phyloP scores from a whole-genome alignment of 1,140 invertebrate species.

The Reticulitermes speratus region DNA sequence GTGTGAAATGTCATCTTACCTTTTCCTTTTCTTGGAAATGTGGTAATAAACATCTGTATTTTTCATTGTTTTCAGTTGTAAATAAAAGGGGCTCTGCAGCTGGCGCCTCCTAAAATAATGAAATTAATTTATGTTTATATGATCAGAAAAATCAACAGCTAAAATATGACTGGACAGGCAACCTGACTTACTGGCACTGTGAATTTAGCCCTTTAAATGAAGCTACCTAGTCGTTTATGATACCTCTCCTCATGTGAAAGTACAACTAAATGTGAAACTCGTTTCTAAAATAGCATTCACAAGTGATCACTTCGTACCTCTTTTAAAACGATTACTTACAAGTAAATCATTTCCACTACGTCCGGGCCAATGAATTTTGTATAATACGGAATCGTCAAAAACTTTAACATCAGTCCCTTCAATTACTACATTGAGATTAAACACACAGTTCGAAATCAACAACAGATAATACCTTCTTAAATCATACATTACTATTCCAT shows the following conservation, averaged over 20 bases:
- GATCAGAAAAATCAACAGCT: background rate
- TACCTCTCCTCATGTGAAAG: too few relatives aligned
- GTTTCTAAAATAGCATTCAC: too few relatives aligned
- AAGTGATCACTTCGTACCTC: too few relatives aligned
- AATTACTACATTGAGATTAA: background rate
- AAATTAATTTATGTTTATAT: background rate
- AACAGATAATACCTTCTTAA: background rate
- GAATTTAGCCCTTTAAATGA: too few relatives aligned
- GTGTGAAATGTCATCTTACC: slow-evolving; percentile 32
- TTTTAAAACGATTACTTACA: slow-evolving; percentile 42
- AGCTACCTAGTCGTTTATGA: too few relatives aligned
- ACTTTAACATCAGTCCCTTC: slow-evolving; percentile 52
- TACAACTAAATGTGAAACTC: too few relatives aligned
- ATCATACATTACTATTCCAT: background rate
- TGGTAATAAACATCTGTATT: slow-evolving; percentile 70
- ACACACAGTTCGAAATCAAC: background rate
- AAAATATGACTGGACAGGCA: too few relatives aligned
- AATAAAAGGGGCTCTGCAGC: slow-evolving; percentile 46
- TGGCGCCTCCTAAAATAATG: slow-evolving; percentile 44
- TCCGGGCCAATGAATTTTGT: slow-evolving; percentile 80
- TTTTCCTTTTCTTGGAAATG: slow-evolving; percentile 58
- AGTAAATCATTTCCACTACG: slow-evolving; percentile 50
- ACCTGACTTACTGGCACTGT: too few relatives aligned
- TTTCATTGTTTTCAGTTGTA: slow-evolving; percentile 52
- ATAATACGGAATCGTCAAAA: slow-evolving; percentile 79